Evolutionary conservation across 2,888 invertebrate species (phyloP).

Genomic region (Drosophila cognata): DNA sequence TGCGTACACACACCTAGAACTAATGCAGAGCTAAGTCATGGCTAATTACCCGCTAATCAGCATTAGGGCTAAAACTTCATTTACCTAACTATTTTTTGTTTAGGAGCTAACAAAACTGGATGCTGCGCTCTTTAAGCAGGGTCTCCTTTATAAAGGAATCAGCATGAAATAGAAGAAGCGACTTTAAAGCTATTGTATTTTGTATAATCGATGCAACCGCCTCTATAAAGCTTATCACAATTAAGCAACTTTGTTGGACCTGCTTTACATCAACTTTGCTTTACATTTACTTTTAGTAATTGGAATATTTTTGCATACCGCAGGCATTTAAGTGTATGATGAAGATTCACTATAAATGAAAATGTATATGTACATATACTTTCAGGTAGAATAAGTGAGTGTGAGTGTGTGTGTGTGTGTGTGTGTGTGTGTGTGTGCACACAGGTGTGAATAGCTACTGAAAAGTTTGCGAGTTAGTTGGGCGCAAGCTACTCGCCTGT

Average conservation of each 20-base stretch:
- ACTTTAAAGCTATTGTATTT: background rate
- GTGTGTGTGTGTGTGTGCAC: too few species aligned
- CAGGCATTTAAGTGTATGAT: slow-evolving; percentile 45
- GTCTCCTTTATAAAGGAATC: background rate
- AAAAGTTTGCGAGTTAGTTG: background rate
- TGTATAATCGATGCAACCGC: background rate
- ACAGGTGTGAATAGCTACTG: background rate
- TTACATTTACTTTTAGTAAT: background rate
- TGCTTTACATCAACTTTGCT: background rate
- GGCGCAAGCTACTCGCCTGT: background rate
- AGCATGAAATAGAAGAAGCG: background rate
- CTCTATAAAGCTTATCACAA: background rate
- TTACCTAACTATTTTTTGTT: background rate
- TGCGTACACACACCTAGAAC: background rate
- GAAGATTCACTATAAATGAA: slow-evolving; percentile 47
- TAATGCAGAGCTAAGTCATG: background rate
- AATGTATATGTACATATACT: background rate
- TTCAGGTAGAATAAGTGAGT: background rate
- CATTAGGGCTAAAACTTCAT: background rate
- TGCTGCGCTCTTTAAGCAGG: background rate
- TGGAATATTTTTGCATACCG: slow-evolving; percentile 16
- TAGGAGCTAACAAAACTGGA: background rate
- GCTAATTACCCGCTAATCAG: background rate
- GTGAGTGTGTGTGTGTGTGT: too few species aligned
- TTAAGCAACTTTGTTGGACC: background rate